Evolutionary conservation across 2,113 vertebrate species (phyloP), one percentile per base, ranked within the genome.

Genomic region (Vombatus ursinus): DNA sequence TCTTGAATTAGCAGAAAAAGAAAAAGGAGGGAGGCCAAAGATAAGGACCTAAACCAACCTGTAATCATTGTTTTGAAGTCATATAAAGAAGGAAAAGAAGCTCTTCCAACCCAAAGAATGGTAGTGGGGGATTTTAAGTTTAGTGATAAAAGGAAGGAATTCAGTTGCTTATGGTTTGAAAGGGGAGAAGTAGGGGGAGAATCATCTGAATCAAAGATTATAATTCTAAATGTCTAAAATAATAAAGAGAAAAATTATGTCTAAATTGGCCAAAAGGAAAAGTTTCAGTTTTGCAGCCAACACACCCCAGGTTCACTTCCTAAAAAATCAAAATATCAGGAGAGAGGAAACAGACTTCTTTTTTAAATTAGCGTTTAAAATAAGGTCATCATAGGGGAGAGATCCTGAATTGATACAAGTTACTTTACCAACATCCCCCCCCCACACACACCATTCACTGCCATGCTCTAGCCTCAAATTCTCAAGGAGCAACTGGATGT

Each of bases 251-350:
- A 90, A 97, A 97, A 97, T 4, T 96, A 96, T 57, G 90, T 54
- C 93, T 54, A 61, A 92, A 96, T 92, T 6, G 0, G 96, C 54
- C 52, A 90, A 92, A 97, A 92, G 97, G 77, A 98, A 95, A 91
- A 97, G 95, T 98, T 97, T 97, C 97, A 97, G 96, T 97, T 57
- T 95, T 96, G 91, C 95, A 97, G 95, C 96, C 52, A 97, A 93
- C 96, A 92, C 53, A 94, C 94, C 5, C 92, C 96, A 96, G 94
- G 90, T 90, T 93, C 96, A 26, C 97, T 97, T 97, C 96, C 96
- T 97, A 95, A 97, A 96, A 97, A 89, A 96, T 96, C 95, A 98
- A 98, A 98, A 96, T 97, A 97, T 97, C 97, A 97, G 0, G 91
- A 98, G 96, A 97, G 92, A 92, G 97, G 94, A 97, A 91, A 0